Conservation (phyloP, 1,140 invertebrate species). For the Choristoneura fumiferana region DNA sequence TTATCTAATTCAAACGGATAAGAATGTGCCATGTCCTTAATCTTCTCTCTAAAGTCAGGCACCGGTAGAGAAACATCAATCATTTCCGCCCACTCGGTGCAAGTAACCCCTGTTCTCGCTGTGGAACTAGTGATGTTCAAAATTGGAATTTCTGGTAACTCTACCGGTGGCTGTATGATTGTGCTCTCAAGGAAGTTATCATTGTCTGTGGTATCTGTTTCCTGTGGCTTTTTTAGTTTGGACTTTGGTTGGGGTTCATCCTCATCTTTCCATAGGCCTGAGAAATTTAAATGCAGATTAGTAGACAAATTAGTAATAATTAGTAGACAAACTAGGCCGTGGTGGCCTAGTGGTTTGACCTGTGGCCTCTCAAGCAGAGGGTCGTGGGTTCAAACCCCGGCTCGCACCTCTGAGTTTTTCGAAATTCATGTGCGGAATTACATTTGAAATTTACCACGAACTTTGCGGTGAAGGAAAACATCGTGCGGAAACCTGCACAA, state of each 20-base stretch:
- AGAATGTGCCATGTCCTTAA: slow-evolving; percentile 91
- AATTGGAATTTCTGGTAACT: slow-evolving; percentile 67
- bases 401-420: too few relatives aligned
- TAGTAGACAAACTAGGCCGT: too few relatives aligned
- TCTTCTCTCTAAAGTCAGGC: slow-evolving; percentile 88
- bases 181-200: slow-evolving; percentile 65
- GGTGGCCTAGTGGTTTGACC: too few relatives aligned
- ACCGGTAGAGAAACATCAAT: slow-evolving; percentile 90
- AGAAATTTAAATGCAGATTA: slow-evolving; percentile 20
- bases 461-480: too few relatives aligned
- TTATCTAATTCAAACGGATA: slow-evolving; percentile 97
- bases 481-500: too few relatives aligned
- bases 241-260: slow-evolving; percentile 37
- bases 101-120: slow-evolving; percentile 50
- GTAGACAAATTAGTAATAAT: too few relatives aligned
- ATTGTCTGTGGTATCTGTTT: slow-evolving; percentile 36
- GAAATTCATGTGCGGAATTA: too few relatives aligned
- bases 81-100: slow-evolving; percentile 91
- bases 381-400: too few relatives aligned
- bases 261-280: slow-evolving; percentile 69
- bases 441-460: too few relatives aligned
- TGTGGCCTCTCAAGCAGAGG: too few relatives aligned
- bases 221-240: slow-evolving; percentile 38
- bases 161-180: slow-evolving; percentile 54
- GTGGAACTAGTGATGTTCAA: slow-evolving; percentile 49